A percentile compares a stretch with the other conserved stretches of the same genome.
Conservation (phyloP, 2,113 vertebrate genomes). For the Tragelaphus imberbis region DNA sequence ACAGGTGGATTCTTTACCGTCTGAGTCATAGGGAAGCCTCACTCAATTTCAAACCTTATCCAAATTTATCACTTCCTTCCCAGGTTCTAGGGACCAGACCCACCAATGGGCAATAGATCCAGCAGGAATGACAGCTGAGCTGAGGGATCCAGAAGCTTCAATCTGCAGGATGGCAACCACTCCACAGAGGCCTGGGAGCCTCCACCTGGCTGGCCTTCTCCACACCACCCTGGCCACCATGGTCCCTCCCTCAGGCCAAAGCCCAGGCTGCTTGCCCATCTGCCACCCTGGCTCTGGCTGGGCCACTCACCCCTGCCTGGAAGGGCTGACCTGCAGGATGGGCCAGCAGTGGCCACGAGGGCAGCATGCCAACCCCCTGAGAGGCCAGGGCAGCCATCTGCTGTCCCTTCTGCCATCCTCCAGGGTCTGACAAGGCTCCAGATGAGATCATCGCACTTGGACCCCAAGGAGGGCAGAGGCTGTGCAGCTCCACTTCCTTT, state of each 20-base stretch:
- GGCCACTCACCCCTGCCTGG: neutral
- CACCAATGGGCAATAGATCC: neutral
- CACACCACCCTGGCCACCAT: neutral
- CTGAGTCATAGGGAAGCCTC: neutral
- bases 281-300: conserved; percentile 57
- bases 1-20: neutral
- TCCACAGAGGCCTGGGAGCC: neutral
- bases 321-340: conserved; percentile 30
- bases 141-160: neutral
- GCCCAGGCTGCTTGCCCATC: conserved; percentile 54
- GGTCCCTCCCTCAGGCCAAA: neutral
- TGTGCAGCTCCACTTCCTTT: neutral
- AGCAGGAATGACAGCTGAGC: neutral
- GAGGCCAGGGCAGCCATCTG: conserved; percentile 65
- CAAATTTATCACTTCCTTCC: neutral
- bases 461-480: neutral
- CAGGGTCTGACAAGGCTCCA: conserved; percentile 59
- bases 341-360: conserved; percentile 36
- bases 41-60: neutral
- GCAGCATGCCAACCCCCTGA: neutral
- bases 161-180: neutral
- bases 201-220: neutral
- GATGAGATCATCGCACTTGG: conserved; percentile 59
- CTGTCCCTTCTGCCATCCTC: conserved; percentile 47
- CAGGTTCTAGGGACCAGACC: neutral